Conservation (phyloP, 64 coral and sea anemone genomes). For the Anthopleura sola region DNA sequence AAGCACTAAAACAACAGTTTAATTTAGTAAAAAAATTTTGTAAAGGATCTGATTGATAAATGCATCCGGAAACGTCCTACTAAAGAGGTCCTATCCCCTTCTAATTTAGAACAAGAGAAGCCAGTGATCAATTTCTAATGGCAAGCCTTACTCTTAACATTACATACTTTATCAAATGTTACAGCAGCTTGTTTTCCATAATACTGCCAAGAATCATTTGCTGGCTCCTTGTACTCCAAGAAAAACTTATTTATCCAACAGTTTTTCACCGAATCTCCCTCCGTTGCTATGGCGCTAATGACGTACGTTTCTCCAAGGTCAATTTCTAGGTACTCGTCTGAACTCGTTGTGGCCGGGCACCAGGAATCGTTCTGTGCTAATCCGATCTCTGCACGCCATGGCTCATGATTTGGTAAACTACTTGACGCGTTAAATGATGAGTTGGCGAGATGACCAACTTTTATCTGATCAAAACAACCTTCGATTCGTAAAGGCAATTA, state of each 20-base stretch:
- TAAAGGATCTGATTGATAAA: too few species aligned
- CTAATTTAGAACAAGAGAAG: too few species aligned
- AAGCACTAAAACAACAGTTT: too few species aligned
- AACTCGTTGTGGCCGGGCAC: constrained; percentile 7
- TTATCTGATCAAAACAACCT: neutral
- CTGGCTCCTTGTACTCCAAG: neutral
- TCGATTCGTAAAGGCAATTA: neutral
- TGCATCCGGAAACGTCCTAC: too few species aligned
- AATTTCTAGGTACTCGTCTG: constrained; percentile 3
- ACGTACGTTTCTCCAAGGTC: neutral
- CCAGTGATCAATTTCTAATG: too few species aligned
- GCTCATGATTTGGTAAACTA: constrained; percentile 5
- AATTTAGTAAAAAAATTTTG: too few species aligned
- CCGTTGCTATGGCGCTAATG: neutral
- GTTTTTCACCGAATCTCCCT: neutral
- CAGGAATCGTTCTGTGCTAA: neutral
- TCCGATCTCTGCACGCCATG: constrained; percentile 23
- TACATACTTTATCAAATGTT: too few species aligned
- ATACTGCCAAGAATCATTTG: neutral
- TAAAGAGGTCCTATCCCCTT: too few species aligned
- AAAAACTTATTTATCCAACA: constrained; percentile 3
- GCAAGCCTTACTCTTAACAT: too few species aligned
- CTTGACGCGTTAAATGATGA: constrained; percentile 21
- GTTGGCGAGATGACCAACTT: neutral
- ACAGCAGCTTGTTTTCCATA: too few species aligned